Base-by-base conservation (phyloP, 2,888 invertebrate species). In the Dasypolia templi region DNA sequence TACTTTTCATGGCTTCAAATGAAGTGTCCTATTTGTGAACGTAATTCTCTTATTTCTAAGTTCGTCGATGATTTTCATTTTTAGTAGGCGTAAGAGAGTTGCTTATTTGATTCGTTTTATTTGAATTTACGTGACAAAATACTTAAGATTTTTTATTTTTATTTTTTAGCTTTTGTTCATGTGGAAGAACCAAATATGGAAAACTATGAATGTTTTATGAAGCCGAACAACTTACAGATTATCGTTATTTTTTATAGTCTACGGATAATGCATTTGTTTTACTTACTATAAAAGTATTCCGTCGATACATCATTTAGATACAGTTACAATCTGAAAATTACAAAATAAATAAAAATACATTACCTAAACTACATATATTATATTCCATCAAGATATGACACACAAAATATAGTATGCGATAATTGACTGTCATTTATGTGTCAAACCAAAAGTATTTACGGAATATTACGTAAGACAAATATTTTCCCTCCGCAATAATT, bases 361-460 rank as follows among this genome's bases (percentile, higher is more conserved):
- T 46, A 68, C 32, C 46, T 9, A 69, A 79, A 59, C 46, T 32
- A 73, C n/a, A n/a, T n/a, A n/a, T 53, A n/a, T 73, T 61, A 55
- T 62, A 64, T 81, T 53, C 61, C 68, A 46, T 78, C 67, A 53
- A 77, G 14, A 49, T 26, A 39, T 82, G 82, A 77, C 78, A 77
- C 9, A 69, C 32, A 77, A 81, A 65, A 61, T 76, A 77, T 65
- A 76, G 77, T 42, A 59, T 32, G 44, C 55, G 61, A 79, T 65
- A 82, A 79, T 71, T 49, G 79, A 82, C 46, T 78, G 83, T 26
- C 72, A 71, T 78, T 71, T 78, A 39, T 71, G 49, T 77, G 59
- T 61, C 82, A 77, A 55, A 67, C 29, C 42, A 14, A 42, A 76
- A 61, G 49, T 42, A 29, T 44, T 0, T 59, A 78, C 3, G 51